These are phyloP conservation scores for Ligdia adustata DNA, from an alignment of 2,888 invertebrate species.

Conservation along the genomic window DNA sequence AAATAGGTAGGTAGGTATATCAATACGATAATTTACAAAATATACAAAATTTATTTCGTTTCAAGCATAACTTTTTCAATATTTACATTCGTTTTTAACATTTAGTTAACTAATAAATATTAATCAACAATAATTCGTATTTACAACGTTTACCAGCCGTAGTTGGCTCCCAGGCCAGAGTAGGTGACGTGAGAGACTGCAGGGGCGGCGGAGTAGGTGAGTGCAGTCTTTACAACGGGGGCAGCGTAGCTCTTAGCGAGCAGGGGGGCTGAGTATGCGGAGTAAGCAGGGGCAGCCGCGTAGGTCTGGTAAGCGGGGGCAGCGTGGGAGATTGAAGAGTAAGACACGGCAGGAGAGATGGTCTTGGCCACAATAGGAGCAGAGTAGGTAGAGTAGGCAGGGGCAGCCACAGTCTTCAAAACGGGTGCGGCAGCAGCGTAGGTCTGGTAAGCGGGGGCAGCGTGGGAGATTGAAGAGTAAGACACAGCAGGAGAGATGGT, in stretches of 20 bases:
- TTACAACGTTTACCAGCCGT: constrained; percentile 63
- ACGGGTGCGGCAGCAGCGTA: constrained; percentile 50
- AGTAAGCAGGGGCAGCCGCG: constrained; percentile 48
- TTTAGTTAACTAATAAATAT: constrained; percentile 32
- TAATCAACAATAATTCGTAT: constrained; percentile 30
- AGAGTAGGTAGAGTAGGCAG: constrained; percentile 56
- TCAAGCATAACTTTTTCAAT: constrained; percentile 25
- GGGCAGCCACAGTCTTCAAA: constrained; percentile 35
- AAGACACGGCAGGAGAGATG: constrained; percentile 58
- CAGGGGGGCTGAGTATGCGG: constrained; percentile 66
- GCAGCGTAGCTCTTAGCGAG: constrained; percentile 55
- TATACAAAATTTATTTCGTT: constrained; percentile 38
- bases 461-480: constrained; percentile 62
- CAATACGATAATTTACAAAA: constrained; percentile 16
- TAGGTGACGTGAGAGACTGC: constrained; percentile 87
- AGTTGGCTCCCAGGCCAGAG: constrained; percentile 81
- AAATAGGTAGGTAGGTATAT: neutral
- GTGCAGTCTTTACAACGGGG: constrained; percentile 57
- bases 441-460: constrained; percentile 46
- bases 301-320: constrained; percentile 51
- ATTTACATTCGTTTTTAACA: constrained; percentile 34
- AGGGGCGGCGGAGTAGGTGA: constrained; percentile 83
- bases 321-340: constrained; percentile 61
- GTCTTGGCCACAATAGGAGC: constrained; percentile 59
- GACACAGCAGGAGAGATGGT: constrained; percentile 59